Evolutionary conservation across 2,113 vertebrate species (phyloP), one percentile per base, ranked within the genome.

Genomic region (Dipodomys stephensi): DNA sequence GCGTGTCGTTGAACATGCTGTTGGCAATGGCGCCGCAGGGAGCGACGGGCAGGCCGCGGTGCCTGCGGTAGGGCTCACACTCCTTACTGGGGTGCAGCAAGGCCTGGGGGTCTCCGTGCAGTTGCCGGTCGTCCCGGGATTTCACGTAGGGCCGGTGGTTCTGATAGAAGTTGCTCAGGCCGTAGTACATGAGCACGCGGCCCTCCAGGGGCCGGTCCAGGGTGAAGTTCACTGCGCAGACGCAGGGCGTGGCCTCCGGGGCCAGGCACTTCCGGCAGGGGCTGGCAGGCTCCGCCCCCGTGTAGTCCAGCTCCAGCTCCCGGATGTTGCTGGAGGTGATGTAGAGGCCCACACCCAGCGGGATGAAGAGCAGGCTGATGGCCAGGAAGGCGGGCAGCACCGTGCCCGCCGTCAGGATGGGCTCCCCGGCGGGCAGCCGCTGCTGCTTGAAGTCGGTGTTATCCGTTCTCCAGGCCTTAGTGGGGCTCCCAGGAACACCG

Each of bases 1-100:
- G 30, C 0, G 99, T 98, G 98, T 99, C 99, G 94, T 99, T 99
- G 96, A 99, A 99, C 98, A 99, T 99, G 97, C 99, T 99, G 98
- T 99, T 99, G 96, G 99, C 99, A 97, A 99, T 99, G 87, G 99
- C 99, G n/a, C 99, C 99, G 95, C 99, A 99, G 30, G 99, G 99
- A 60, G 99, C 99, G 74, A 99, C 98, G 1, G 99, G 99, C 73
- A 98, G 98, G 92, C 97, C 98, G 7, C 98, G 98, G 71, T 97
- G 98, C 1, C 82, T 98, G 88, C 98, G 98, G 96, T 99, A 99
- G 19, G 99, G 99, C 71, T 99, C 99, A 94, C 99, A 99, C 92
- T 99, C 99, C 97, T 99, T 99, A 97, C 99, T 99, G 73, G 99
- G 99, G 35, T 97, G 97, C 94, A 81, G 96, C 11, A 99, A 97